Conservation (phyloP, 2,888 invertebrate species). For the Troglohyphantes excavatus region DNA sequence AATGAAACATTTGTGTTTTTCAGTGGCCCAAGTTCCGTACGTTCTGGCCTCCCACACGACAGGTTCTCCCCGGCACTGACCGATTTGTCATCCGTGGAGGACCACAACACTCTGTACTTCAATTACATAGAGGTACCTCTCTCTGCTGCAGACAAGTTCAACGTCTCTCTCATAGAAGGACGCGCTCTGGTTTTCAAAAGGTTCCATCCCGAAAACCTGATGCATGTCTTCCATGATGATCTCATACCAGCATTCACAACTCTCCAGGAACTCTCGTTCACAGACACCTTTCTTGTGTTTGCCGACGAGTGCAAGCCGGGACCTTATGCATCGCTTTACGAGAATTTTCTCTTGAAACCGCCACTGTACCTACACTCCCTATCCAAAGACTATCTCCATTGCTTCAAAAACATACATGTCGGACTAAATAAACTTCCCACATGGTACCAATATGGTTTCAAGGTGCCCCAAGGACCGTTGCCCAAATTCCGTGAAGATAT, state of each 20-base stretch:
- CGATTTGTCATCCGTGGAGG: conserved; percentile 82
- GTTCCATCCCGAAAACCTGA: conserved; percentile 85
- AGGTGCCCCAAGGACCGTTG: conserved; percentile 83
- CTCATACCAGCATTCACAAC: conserved; percentile 83
- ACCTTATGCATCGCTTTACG: conserved; percentile 82
- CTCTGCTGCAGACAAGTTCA: conserved; percentile 76
- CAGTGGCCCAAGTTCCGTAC: conserved; percentile 81
- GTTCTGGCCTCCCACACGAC: conserved; percentile 81
- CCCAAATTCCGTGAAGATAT: conserved; percentile 79
- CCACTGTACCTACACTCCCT: conserved; percentile 53
- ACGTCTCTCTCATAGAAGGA: conserved; percentile 79
- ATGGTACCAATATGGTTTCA: conserved; percentile 85
- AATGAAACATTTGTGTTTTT: conserved; percentile 83
- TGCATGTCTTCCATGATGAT: conserved; percentile 85
- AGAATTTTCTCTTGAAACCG: conserved; percentile 81
- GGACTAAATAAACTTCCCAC: conserved; percentile 83
- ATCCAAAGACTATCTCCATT: conserved; percentile 80
- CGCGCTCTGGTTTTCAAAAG: conserved; percentile 82
- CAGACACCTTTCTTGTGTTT: conserved; percentile 81
- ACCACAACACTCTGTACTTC: conserved; percentile 82
- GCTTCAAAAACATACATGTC: conserved; percentile 82
- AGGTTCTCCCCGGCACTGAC: conserved; percentile 81
- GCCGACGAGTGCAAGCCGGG: conserved; percentile 81
- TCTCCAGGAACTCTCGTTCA: conserved; percentile 79
- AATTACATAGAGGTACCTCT: conserved; percentile 82